A percentile compares a stretch with the other conserved stretches of the same genome.
Conservation (phyloP, 1,140 invertebrate species). For the Zaprionus ornatus region DNA sequence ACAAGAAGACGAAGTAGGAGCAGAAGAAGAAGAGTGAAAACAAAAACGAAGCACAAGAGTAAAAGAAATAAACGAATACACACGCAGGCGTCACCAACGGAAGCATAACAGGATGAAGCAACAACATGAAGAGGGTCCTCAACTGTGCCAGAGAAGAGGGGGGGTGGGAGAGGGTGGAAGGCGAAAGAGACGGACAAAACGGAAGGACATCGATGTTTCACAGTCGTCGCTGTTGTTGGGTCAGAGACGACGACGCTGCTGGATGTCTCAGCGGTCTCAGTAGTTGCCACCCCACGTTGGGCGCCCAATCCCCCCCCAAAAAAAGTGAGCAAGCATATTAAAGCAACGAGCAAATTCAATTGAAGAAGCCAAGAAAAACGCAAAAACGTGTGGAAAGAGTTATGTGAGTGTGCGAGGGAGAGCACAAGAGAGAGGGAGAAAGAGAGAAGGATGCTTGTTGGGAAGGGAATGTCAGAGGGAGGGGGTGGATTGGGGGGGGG, state of each 20-base stretch:
- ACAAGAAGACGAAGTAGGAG: neutral
- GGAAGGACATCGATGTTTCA: constrained; percentile 31
- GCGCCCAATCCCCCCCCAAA: neutral
- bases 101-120: constrained; percentile 13
- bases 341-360: constrained; percentile 38
- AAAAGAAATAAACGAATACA: constrained; percentile 15
- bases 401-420: neutral
- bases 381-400: constrained; percentile 26
- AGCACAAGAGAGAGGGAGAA: neutral
- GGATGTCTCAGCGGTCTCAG: neutral
- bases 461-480: neutral
- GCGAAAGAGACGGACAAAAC: constrained; percentile 14
- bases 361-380: constrained; percentile 23
- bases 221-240: constrained; percentile 4
- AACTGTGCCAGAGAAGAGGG: neutral
- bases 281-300: neutral
- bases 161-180: no score
- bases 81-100: constrained; percentile 49
- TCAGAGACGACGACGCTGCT: neutral
- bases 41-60: neutral
- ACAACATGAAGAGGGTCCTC: neutral
- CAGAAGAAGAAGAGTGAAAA: no score
- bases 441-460: neutral
- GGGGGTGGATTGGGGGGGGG: no score
- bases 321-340: constrained; percentile 40